Percentiles rank a stretch among this genome's conserved stretches.
Conservation (phyloP, 2,888 invertebrate species). For the Orthonevra nobilis region DNA sequence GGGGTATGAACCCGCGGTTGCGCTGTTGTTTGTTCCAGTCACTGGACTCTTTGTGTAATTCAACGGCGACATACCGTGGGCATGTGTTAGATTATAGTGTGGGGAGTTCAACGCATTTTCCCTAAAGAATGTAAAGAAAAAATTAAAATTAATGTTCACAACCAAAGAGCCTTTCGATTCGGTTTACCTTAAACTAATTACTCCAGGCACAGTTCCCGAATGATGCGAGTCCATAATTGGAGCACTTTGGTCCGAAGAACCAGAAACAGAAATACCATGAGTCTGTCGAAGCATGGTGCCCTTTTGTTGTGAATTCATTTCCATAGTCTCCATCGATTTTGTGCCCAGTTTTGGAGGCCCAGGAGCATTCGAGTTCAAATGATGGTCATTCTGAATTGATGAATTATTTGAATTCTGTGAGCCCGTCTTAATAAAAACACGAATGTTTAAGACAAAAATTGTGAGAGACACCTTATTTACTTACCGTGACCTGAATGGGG, state of each 20-base stretch:
- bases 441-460: no score
- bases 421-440: slow-evolving; percentile 73
- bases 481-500: slow-evolving; percentile 70
- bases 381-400: slow-evolving; percentile 77
- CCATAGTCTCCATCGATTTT: slow-evolving; percentile 80
- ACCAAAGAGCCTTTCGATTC: slow-evolving; percentile 21
- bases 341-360: slow-evolving; percentile 81
- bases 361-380: slow-evolving; percentile 79
- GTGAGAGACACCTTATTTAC: slow-evolving; percentile 6
- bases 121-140: slow-evolving; percentile 71
- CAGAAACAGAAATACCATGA: slow-evolving; percentile 49
- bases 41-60: slow-evolving; percentile 79
- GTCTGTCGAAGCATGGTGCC: slow-evolving; percentile 73
- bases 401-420: slow-evolving; percentile 72
- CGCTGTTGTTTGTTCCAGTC: slow-evolving; percentile 71
- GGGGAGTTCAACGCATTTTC: slow-evolving; percentile 79
- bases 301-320: slow-evolving; percentile 81
- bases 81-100: slow-evolving; percentile 78
- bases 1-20: slow-evolving; percentile 74
- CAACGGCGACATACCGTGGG: slow-evolving; percentile 78
- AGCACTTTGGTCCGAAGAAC: slow-evolving; percentile 74
- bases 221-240: slow-evolving; percentile 74
- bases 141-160: neutral
- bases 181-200: slow-evolving; percentile 77
- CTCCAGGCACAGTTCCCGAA: slow-evolving; percentile 74